Base-by-base conservation (phyloP, 1,140 invertebrate genomes). In the Geopemphigus sp. region DNA sequence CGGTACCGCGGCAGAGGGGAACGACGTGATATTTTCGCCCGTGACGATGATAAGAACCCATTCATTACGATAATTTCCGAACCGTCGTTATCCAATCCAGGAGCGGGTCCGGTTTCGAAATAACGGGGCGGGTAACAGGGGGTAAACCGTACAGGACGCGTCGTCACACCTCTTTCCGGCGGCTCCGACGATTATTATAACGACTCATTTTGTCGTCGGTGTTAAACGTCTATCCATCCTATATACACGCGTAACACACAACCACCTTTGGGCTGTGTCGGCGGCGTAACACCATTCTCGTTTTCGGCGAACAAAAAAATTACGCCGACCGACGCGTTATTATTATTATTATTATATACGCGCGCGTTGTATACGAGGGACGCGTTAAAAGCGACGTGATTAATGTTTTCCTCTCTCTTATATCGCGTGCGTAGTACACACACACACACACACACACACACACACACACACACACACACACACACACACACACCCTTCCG, bases 241-340 rank as follows among this genome's bases (percentile, higher is more conserved):
- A 50, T 54, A 54, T 54, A 64, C 29, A 26, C 19, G 61, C 74
- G 61, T 32, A 78, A 61, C 39, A 45, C 57, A 78, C 26, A 78
- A 78, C 39, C 56, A 45, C 53, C 72, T 61, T 78, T 59, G 74
- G 74, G 56, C 74, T 19, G 39, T 47, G 39, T 61, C 74, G 57
- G 54, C 74, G 57, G 54, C 74, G 10, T 63, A 59, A 50, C 68
- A 72, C 68, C 47, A 14, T 50, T 78, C 56, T 78, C 57, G 74
- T 78, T 78, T 78, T 78, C 74, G 74, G 74, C 74, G 61, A 61
- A 78, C 74, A 50, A 78, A 78, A 72, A 72, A 72, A 54, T 53
- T 50, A 70, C 39, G 17, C 47, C 15, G 22, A 72, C 29, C 29
- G 32, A 61, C 57, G 32, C 72, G 26, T 29, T n/a, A 57, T 59